Conservation (phyloP, 1,140 invertebrate species). For the Psix sp. region DNA sequence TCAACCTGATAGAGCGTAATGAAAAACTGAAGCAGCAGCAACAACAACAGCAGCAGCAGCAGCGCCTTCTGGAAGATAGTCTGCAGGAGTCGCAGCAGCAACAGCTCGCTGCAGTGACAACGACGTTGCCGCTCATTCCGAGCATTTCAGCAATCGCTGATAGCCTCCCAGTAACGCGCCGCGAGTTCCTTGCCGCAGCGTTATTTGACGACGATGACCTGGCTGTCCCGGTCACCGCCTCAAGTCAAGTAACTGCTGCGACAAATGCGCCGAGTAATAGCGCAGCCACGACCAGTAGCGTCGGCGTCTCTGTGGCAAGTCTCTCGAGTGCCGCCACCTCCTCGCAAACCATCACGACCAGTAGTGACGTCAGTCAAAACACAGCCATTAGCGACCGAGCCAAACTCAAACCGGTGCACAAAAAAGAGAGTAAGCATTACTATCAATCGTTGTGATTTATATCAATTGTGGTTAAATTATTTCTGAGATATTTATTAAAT, state of each 20-base stretch:
- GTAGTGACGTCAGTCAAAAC: slow-evolving; percentile 78
- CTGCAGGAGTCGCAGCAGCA: slow-evolving; percentile 57
- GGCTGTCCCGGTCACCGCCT: slow-evolving; percentile 8
- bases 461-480: background rate
- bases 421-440: slow-evolving; percentile 82
- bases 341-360: slow-evolving; percentile 72
- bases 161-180: slow-evolving; percentile 55
- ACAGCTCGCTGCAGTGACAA: slow-evolving; percentile 36
- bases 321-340: slow-evolving; percentile 34
- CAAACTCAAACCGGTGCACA: slow-evolving; percentile 87
- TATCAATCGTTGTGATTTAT: slow-evolving; percentile 3
- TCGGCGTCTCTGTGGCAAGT: slow-evolving; percentile 26
- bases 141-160: slow-evolving; percentile 58
- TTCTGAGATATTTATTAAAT: no score
- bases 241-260: background rate
- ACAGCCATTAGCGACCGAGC: slow-evolving; percentile 88
- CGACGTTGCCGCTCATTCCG: slow-evolving; percentile 46
- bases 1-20: slow-evolving; percentile 43
- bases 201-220: background rate
- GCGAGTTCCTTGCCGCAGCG: slow-evolving; percentile 27
- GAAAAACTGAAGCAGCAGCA: slow-evolving; percentile 44
- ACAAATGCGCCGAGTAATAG: no score
- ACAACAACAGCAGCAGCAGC: slow-evolving; percentile 48
- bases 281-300: slow-evolving; percentile 21
- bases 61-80: slow-evolving; percentile 54